phyloP scores from a whole-genome alignment of 2,113 vertebrate species.

The Muntiacus muntjak region DNA sequence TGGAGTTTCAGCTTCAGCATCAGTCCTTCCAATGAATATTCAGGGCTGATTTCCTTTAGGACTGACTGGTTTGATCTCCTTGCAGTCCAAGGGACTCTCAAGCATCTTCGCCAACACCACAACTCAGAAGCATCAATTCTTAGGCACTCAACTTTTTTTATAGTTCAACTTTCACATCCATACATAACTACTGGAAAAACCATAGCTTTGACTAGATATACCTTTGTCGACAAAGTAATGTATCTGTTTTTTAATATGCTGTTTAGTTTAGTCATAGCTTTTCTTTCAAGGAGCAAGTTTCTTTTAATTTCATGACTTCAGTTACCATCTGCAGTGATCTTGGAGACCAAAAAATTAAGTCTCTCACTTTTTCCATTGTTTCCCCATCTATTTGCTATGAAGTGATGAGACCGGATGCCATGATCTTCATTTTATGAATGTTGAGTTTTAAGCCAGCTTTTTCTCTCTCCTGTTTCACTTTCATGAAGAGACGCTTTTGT shows the following conservation, averaged over 20 bases:
- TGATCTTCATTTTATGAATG: background rate
- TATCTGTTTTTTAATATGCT: background rate
- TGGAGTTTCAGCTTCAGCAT: background rate
- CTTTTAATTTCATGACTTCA: background rate
- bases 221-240: background rate
- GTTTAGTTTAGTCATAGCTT: background rate
- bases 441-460: background rate
- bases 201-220: background rate
- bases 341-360: background rate
- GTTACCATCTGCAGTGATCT: background rate
- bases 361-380: background rate
- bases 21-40: background rate
- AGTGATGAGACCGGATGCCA: background rate
- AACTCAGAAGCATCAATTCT: background rate
- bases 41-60: background rate
- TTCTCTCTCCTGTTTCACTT: background rate
- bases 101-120: background rate
- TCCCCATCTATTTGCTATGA: background rate
- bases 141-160: background rate
- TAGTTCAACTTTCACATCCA: background rate
- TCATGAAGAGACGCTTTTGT: fast-evolving
- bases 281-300: background rate
- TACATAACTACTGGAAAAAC: background rate
- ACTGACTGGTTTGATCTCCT: background rate
- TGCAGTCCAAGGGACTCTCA: background rate